Conservation (phyloP, 2,797 vertebrate genomes). For the Cichlasoma orientale region DNA sequence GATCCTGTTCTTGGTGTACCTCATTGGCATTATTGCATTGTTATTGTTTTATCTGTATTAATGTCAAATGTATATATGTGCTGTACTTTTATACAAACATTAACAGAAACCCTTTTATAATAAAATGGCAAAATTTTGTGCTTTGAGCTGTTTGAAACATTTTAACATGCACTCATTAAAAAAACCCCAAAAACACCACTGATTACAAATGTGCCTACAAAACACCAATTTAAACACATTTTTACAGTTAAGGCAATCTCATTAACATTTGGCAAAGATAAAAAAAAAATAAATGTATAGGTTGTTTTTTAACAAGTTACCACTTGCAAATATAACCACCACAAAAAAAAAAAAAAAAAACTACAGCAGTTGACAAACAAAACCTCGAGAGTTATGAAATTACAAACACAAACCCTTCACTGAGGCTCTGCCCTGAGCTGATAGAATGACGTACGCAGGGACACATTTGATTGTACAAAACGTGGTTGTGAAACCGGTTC, state of each 20-base stretch:
- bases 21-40: slow-evolving; percentile 49
- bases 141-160: slow-evolving; percentile 31
- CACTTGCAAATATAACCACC: slow-evolving; percentile 29
- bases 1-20: slow-evolving; percentile 2
- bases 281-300: neutral
- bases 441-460: neutral
- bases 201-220: slow-evolving; percentile 21
- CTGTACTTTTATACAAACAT: slow-evolving; percentile 64
- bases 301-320: slow-evolving; percentile 24
- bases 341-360: neutral
- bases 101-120: slow-evolving; percentile 44
- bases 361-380: neutral
- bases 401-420: neutral
- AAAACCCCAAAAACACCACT: neutral
- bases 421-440: slow-evolving; percentile 20
- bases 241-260: slow-evolving; percentile 60
- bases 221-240: slow-evolving; percentile 21
- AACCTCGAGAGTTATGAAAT: slow-evolving; percentile 9
- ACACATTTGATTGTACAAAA: neutral
- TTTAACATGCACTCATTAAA: neutral
- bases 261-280: slow-evolving; percentile 23
- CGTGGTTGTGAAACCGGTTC: neutral
- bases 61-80: slow-evolving; percentile 35
- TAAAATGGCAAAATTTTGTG: slow-evolving; percentile 51
- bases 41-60: slow-evolving; percentile 45